Percentiles rank a stretch among this genome's conserved stretches.
Evolutionary conservation across 1,140 invertebrate genomes (phyloP).

Genomic region (Theocolax elegans): DNA sequence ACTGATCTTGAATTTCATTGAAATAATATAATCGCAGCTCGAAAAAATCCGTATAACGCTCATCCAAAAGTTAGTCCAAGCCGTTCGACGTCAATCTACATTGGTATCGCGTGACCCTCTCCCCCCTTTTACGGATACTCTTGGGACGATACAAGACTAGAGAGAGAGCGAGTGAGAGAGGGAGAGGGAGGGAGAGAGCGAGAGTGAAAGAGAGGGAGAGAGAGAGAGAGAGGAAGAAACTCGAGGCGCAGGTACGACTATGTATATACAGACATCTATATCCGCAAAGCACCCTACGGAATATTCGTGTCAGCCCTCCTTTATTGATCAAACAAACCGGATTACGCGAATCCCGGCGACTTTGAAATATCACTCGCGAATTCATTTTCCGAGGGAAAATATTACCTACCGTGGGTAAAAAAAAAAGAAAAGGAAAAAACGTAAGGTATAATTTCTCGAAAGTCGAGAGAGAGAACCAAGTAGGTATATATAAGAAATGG

Average conservation of each 20-base stretch:
- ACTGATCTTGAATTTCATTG: too few relatives aligned
- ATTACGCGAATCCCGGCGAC: constrained; percentile 22
- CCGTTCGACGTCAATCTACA: background rate
- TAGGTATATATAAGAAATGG: background rate
- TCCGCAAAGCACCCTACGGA: background rate
- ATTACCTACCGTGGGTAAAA: too few relatives aligned
- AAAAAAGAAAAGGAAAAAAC: background rate
- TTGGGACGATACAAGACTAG: background rate
- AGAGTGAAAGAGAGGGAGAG: too few relatives aligned
- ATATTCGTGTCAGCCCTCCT: background rate
- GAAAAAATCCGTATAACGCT: too few relatives aligned
- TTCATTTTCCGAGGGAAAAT: too few relatives aligned
- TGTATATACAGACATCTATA: background rate
- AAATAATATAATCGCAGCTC: too few relatives aligned
- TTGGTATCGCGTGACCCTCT: background rate
- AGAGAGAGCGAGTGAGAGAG: too few relatives aligned
- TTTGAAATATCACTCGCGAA: too few relatives aligned
- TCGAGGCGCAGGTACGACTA: background rate
- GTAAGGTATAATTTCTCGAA: constrained; percentile 28
- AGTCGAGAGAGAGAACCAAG: background rate
- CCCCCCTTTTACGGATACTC: background rate
- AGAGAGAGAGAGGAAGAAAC: too few relatives aligned
- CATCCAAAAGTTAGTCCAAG: too few relatives aligned
- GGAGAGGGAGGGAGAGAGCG: too few relatives aligned
- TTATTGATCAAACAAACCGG: constrained; percentile 21